These are phyloP conservation scores for Catocala fraxini DNA, from an alignment of 2,888 invertebrate species.

Conservation along the genomic window DNA sequence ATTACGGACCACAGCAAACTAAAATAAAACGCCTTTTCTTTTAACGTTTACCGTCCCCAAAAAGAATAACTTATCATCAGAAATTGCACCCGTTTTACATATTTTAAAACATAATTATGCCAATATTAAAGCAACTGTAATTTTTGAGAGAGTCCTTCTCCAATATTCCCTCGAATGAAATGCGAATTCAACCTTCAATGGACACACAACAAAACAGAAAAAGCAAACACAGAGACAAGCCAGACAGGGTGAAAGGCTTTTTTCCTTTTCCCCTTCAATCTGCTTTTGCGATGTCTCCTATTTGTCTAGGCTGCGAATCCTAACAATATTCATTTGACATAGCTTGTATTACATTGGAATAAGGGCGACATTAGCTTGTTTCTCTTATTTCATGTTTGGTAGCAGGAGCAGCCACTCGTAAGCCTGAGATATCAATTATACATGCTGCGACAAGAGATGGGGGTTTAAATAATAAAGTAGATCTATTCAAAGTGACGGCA, in stretches of 20 bases:
- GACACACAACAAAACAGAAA: constrained; percentile 7
- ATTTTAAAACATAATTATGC: too few species aligned
- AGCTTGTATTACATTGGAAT: constrained; percentile 24
- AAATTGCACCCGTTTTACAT: too few species aligned
- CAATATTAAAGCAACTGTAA: too few species aligned
- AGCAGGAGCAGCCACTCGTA: constrained; percentile 55
- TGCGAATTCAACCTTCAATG: constrained; percentile 45
- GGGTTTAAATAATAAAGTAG: constrained; percentile 65
- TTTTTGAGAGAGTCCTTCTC: neutral
- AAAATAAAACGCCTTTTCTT: too few species aligned
- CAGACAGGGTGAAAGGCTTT: constrained; percentile 51
- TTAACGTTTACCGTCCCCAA: too few species aligned
- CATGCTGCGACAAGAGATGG: constrained; percentile 63
- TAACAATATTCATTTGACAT: constrained; percentile 7
- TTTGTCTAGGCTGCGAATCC: constrained; percentile 47
- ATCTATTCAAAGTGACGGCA: constrained; percentile 49
- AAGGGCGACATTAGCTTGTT: constrained; percentile 44
- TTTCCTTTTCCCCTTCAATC: constrained; percentile 53
- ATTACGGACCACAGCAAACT: too few species aligned
- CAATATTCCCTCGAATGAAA: constrained; percentile 26
- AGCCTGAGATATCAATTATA: constrained; percentile 70
- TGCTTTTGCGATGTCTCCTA: constrained; percentile 56
- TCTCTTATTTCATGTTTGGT: constrained; percentile 12
- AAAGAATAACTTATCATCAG: too few species aligned
- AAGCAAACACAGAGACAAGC: constrained; percentile 34